These are phyloP conservation scores for Galeruca laticollis DNA, from an alignment of 2,888 invertebrate species.

Conservation along the genomic window DNA sequence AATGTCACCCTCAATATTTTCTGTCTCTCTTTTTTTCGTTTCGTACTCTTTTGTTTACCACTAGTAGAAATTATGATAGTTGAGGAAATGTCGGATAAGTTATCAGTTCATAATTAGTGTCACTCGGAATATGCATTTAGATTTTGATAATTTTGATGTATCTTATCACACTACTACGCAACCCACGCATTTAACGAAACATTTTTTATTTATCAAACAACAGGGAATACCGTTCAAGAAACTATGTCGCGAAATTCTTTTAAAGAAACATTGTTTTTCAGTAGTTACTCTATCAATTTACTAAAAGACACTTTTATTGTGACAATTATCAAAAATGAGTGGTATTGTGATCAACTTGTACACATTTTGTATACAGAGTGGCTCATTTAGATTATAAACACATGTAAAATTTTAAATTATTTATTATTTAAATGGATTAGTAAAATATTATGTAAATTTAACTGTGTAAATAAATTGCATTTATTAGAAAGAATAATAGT, in stretches of 20 bases:
- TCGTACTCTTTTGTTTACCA: too few relatives aligned
- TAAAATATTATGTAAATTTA: too few relatives aligned
- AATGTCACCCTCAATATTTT: slow-evolving; percentile 32
- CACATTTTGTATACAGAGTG: too few relatives aligned
- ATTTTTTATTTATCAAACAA: slow-evolving; percentile 50
- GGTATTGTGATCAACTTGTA: too few relatives aligned
- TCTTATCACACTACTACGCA: slow-evolving; percentile 54
- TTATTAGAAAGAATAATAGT: too few relatives aligned
- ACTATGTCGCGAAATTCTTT: slow-evolving; percentile 37
- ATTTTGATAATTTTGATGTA: slow-evolving; percentile 52
- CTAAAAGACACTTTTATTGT: neutral
- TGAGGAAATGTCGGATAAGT: slow-evolving; percentile 53
- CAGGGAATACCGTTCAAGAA: slow-evolving; percentile 31
- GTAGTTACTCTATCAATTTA: neutral
- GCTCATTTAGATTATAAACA: too few relatives aligned
- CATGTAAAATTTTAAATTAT: too few relatives aligned
- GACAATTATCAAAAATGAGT: too few relatives aligned
- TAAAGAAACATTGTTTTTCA: neutral
- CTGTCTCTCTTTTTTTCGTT: too few relatives aligned
- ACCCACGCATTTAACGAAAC: slow-evolving; percentile 56
- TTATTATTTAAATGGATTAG: too few relatives aligned
- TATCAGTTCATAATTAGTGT: slow-evolving; percentile 57
- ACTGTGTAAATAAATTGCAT: too few relatives aligned
- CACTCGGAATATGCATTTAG: slow-evolving; percentile 54
- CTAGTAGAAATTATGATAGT: too few relatives aligned